Conservation (phyloP, 2,888 invertebrate species). For the Macaria notata region DNA sequence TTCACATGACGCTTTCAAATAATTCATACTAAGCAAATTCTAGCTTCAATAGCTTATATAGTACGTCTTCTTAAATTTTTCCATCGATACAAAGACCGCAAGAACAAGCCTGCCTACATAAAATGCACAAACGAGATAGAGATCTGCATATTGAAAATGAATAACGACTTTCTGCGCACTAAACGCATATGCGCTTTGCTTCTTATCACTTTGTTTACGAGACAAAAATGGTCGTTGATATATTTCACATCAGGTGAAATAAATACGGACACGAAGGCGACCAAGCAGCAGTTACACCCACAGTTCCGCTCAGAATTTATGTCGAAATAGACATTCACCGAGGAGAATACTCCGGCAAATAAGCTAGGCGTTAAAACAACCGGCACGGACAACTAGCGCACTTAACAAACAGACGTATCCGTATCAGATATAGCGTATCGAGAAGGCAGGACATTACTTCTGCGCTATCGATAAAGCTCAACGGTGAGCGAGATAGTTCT, state of each 20-base stretch:
- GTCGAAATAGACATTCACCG: slow-evolving; percentile 76
- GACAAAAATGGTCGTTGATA: slow-evolving; percentile 57
- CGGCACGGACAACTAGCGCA: slow-evolving; percentile 76
- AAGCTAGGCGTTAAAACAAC: slow-evolving; percentile 80
- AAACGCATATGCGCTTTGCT: slow-evolving; percentile 25
- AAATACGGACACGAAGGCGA: slow-evolving; percentile 69
- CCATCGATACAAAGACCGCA: too few relatives aligned
- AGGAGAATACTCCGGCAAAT: slow-evolving; percentile 75
- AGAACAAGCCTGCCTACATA: too few relatives aligned
- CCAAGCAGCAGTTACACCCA: slow-evolving; percentile 76
- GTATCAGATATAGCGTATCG: slow-evolving; percentile 80
- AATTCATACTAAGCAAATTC: background rate
- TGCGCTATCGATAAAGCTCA: slow-evolving; percentile 81
- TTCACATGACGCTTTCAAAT: slow-evolving; percentile 22
- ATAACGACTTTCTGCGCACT: background rate
- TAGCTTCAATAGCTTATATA: too few relatives aligned
- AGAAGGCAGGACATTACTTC: slow-evolving; percentile 77
- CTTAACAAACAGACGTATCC: slow-evolving; percentile 81
- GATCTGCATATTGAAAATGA: too few relatives aligned
- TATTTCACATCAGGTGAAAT: slow-evolving; percentile 67
- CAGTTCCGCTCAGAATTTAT: slow-evolving; percentile 78
- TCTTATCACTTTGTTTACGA: slow-evolving; percentile 47
- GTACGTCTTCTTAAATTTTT: too few relatives aligned
- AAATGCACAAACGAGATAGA: too few relatives aligned
- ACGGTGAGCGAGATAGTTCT: slow-evolving; percentile 80